Percentiles rank a stretch among this genome's conserved stretches.
These are phyloP conservation scores for Ochropleura leucogaster DNA, from an alignment of 2,888 invertebrate genomes.

Conservation along the genomic window DNA sequence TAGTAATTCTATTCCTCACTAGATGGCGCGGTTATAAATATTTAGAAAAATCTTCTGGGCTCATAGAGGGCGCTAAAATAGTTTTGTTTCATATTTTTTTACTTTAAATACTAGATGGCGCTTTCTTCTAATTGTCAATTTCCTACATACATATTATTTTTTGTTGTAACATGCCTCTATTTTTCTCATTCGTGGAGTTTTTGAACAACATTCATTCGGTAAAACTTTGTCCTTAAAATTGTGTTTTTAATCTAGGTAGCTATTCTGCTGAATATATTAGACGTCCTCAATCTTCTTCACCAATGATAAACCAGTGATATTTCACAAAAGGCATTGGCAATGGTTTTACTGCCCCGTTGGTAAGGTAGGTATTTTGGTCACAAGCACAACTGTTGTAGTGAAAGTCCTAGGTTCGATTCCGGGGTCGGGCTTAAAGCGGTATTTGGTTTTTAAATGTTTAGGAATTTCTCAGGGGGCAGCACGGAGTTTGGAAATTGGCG, in stretches of 20 bases:
- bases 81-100: background rate
- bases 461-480: background rate
- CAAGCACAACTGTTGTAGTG: background rate
- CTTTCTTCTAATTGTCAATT: background rate
- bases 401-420: background rate
- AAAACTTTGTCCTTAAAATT: background rate
- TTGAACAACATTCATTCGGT: background rate
- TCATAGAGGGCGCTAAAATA: slow-evolving; percentile 2
- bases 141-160: background rate
- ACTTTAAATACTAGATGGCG: background rate
- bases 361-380: background rate
- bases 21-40: slow-evolving; percentile 49
- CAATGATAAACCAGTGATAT: background rate
- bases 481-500: background rate
- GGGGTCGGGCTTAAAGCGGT: background rate
- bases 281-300: background rate
- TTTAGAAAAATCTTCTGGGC: fast-evolving
- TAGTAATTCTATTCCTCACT: slow-evolving; percentile 27
- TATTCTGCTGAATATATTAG: background rate
- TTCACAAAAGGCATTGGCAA: background rate
- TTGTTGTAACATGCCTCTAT: background rate
- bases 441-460: background rate
- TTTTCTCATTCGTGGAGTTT: background rate
- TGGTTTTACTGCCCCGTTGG: background rate
- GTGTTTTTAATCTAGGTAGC: background rate